Base-by-base conservation (phyloP, 2,888 invertebrate species). In the Chironomus riparius region DNA sequence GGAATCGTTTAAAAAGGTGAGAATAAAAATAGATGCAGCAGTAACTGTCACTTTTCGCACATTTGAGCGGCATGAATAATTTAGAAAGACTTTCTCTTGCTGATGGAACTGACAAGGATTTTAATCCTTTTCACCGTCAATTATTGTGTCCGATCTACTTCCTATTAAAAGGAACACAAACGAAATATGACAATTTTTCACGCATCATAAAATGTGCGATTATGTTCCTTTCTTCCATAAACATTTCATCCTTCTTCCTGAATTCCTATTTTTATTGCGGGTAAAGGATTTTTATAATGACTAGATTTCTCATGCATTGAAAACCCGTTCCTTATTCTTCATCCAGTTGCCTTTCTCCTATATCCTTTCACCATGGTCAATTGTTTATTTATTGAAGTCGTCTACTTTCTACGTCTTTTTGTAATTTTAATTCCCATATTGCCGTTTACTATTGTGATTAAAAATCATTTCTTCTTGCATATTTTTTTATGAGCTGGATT, bases 351-450 rank as follows among this genome's bases (percentile, higher is more conserved):
- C 56, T 56, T 56, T 56, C 56, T 15, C 56, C 18, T 47, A 62
- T 72, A 62, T 62, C 72, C 72, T 72, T 74, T 68, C 74, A 68
- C 68, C 74, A 6, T 74, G 74, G 74, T 62, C 68, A 68, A 28
- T 71, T 28, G 56, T 56, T 71, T 28, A 70, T 70, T 70, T 47
- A 70, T 47, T 13, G 21, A 38, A 38, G 38, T 10, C 38, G 38
- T 38, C 38, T 38, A 38, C 38, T 38, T 38, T 38, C 38, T 38
- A 38, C 38, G 10, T 38, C 38, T 38, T 38, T 12, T 48, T 21
- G 47, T 18, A 70, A 21, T 68, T 47, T 24, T 47, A 70, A n/a
- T 70, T 70, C 47, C 47, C 28, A 38, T 38, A 38, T 38, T 38
- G 38, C 38, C 2, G 38, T 38, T 38, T 38, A 38, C 38, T 38